These are phyloP conservation scores for Sesamia nonagrioides DNA, from an alignment of 1,140 invertebrate species.

Conservation along the genomic window DNA sequence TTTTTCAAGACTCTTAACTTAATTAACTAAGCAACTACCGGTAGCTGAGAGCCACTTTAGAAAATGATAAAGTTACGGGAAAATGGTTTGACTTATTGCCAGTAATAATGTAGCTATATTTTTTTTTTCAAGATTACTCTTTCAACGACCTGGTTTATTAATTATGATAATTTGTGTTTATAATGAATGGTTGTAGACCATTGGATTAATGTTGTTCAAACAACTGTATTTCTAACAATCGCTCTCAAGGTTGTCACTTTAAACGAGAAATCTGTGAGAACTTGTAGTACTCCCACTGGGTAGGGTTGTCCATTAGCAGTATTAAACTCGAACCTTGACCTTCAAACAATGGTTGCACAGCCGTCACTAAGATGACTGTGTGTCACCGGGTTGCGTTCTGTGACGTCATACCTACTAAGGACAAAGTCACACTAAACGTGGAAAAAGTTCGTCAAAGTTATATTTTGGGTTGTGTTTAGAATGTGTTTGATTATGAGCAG, in stretches of 20 bases:
- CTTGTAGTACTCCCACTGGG: neutral
- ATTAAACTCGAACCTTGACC: constrained; percentile 61
- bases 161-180: too few species aligned
- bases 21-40: too few species aligned
- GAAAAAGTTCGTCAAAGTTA: neutral
- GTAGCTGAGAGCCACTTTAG: too few species aligned
- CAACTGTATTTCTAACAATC: neutral
- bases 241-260: neutral
- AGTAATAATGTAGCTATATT: too few species aligned
- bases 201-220: too few species aligned
- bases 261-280: constrained; percentile 16
- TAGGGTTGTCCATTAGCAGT: constrained; percentile 56
- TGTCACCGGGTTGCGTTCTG: constrained; percentile 21
- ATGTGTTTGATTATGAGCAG: too few species aligned
- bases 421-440: neutral
- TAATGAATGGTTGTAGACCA: too few species aligned
- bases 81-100: too few species aligned
- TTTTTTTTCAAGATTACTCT: too few species aligned
- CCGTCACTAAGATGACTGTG: constrained; percentile 29
- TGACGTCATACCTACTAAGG: constrained; percentile 16
- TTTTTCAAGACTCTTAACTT: too few species aligned
- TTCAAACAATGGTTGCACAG: constrained; percentile 38
- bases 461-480: neutral
- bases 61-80: too few species aligned
- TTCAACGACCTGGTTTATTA: too few species aligned